Evolutionary conservation across 2,113 vertebrate species (phyloP).

Genomic region (Romanogobio albipinnatus): DNA sequence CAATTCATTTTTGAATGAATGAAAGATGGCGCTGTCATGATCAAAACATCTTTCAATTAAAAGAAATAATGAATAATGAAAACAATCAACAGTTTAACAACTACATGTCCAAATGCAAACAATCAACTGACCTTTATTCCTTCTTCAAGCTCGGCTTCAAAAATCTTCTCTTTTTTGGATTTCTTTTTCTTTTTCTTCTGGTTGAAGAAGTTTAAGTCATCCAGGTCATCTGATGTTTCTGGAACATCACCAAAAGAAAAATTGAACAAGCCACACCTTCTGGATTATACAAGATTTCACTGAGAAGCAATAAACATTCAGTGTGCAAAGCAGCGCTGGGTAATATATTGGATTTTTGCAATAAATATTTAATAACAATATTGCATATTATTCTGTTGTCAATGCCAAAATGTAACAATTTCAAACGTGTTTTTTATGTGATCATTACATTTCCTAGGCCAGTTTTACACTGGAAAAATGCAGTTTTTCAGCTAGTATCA

Average conservation of each 20-base stretch:
- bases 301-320: neutral
- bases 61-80: neutral
- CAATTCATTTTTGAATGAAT: neutral
- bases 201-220: slow-evolving; percentile 97
- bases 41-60: slow-evolving; percentile 6
- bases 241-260: neutral
- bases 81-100: neutral
- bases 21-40: neutral
- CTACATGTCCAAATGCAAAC: neutral
- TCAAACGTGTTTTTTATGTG: neutral
- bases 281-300: neutral
- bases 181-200: slow-evolving; percentile 99
- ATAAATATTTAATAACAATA: neutral
- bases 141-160: slow-evolving; percentile 93
- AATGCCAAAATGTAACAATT: neutral
- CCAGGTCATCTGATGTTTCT: slow-evolving; percentile 93
- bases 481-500: no score
- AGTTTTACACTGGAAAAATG: no score
- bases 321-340: neutral
- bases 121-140: slow-evolving; percentile 86
- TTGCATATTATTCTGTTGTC: neutral
- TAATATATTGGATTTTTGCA: neutral
- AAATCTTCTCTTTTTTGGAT: slow-evolving; percentile 87
- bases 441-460: no score
- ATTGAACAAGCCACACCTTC: neutral